Conservation (phyloP, 2,888 invertebrate genomes). For the Hermaeophaga mercurialis region DNA sequence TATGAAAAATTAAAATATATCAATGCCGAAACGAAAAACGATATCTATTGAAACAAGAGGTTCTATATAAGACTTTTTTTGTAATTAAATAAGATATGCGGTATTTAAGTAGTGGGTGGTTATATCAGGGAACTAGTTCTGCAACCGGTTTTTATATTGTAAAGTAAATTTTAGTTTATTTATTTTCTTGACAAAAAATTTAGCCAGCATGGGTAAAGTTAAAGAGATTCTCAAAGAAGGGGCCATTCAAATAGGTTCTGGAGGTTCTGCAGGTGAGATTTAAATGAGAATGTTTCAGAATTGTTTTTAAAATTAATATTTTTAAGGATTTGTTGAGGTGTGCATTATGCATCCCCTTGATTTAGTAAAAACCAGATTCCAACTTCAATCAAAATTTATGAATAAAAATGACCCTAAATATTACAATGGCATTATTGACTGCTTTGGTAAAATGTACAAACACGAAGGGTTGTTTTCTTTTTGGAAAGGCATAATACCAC, state of each 20-base stretch:
- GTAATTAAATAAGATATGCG: too few species aligned
- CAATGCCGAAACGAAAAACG: too few species aligned
- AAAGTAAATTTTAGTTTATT: too few species aligned
- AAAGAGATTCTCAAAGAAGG: conserved; percentile 64
- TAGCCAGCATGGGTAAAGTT: conserved; percentile 39
- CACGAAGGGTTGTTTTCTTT: conserved; percentile 83
- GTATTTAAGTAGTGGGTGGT: too few species aligned
- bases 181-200: too few species aligned
- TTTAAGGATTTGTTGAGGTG: conserved; percentile 83
- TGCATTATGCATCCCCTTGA: conserved; percentile 97
- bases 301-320: conserved; percentile 15
- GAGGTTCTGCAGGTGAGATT: conserved; percentile 79
- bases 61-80: too few species aligned
- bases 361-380: conserved; percentile 88
- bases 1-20: too few species aligned
- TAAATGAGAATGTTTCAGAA: background rate
- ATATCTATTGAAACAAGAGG: too few species aligned
- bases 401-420: conserved; percentile 58
- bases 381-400: conserved; percentile 66
- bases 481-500: conserved; percentile 94
- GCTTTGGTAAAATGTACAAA: conserved; percentile 86
- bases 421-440: conserved; percentile 83
- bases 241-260: conserved; percentile 82
- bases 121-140: too few species aligned
- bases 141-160: too few species aligned